Percentiles rank a stretch among this genome's conserved stretches.
Evolutionary conservation across 1,140 invertebrate species (phyloP).

Genomic region (Drosophila arawakana): DNA sequence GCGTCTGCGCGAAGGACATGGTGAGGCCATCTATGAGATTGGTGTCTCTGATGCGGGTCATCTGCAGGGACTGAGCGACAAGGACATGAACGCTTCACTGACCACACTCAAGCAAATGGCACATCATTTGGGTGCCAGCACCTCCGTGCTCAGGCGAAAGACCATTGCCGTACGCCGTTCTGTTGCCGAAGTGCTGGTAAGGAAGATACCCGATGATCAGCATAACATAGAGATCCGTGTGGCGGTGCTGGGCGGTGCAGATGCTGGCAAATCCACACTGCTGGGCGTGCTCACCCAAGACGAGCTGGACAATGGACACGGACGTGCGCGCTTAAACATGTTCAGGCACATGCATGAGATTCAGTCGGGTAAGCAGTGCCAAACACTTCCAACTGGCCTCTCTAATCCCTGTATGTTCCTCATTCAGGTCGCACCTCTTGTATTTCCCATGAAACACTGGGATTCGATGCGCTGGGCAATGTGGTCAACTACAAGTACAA

Average conservation of each 20-base stretch:
- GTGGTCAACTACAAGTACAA: conserved; percentile 94
- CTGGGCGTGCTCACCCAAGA: conserved; percentile 98
- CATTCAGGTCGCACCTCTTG: conserved; percentile 94
- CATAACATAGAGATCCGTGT: conserved; percentile 95
- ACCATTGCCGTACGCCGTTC: conserved; percentile 85
- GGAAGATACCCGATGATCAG: conserved; percentile 96
- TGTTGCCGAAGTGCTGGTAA: conserved; percentile 95
- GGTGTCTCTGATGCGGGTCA: conserved; percentile 97
- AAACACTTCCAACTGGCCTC: background rate
- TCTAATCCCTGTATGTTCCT: background rate
- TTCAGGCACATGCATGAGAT: conserved; percentile 98
- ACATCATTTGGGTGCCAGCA: conserved; percentile 91
- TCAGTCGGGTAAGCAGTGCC: conserved; percentile 86
- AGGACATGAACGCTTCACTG: conserved; percentile 93
- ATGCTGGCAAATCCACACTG: conserved; percentile 97
- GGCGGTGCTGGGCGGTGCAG: conserved; percentile 96
- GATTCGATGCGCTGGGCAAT: conserved; percentile 93
- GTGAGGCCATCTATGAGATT: conserved; percentile 98
- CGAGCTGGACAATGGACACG: conserved; percentile 97
- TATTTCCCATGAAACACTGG: conserved; percentile 98
- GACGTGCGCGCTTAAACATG: conserved; percentile 96
- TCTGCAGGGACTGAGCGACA: conserved; percentile 91
- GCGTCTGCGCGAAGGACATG: conserved; percentile 94
- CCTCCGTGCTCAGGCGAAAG: conserved; percentile 87
- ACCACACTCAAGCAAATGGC: conserved; percentile 94